A percentile compares a stretch with the other conserved stretches of the same genome.
Conservation (phyloP, 2,797 vertebrate species). For the Trachops cirrhosus region DNA sequence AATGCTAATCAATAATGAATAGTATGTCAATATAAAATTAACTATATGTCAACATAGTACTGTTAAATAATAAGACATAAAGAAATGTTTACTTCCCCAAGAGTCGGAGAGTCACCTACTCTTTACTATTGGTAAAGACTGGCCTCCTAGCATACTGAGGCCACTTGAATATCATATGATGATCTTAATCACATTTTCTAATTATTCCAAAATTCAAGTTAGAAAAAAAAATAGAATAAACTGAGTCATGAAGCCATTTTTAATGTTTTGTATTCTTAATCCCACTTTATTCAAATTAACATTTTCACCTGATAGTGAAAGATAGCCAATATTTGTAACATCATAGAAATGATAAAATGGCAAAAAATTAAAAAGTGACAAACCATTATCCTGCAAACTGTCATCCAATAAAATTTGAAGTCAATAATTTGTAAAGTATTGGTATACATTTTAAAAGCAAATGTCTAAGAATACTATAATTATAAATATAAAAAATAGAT, state of each 20-base stretch:
- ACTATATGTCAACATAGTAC: neutral
- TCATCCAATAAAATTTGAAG: neutral
- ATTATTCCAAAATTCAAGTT: neutral
- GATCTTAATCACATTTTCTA: slow-evolving; percentile 21
- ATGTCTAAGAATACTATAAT: neutral
- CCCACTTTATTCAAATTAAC: neutral
- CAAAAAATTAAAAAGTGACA: slow-evolving; percentile 12
- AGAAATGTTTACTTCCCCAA: slow-evolving; percentile 15
- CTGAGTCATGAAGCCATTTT: neutral
- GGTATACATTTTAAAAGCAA: slow-evolving; percentile 22
- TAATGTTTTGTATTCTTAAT: slow-evolving; percentile 5
- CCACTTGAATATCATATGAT: neutral
- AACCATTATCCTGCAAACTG: neutral
- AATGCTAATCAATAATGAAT: slow-evolving; percentile 23
- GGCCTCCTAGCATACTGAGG: neutral
- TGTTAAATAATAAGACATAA: slow-evolving; percentile 1
- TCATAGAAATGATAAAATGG: neutral
- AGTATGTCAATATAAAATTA: slow-evolving; percentile 14
- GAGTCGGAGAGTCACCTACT: neutral
- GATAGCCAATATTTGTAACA: neutral
- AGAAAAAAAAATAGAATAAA: neutral
- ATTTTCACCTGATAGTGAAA: slow-evolving; percentile 21
- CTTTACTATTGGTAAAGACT: neutral
- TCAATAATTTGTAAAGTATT: neutral
- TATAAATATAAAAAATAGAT: neutral